Conservation (phyloP, 2,888 invertebrate genomes). For the Noctua pronuba region DNA sequence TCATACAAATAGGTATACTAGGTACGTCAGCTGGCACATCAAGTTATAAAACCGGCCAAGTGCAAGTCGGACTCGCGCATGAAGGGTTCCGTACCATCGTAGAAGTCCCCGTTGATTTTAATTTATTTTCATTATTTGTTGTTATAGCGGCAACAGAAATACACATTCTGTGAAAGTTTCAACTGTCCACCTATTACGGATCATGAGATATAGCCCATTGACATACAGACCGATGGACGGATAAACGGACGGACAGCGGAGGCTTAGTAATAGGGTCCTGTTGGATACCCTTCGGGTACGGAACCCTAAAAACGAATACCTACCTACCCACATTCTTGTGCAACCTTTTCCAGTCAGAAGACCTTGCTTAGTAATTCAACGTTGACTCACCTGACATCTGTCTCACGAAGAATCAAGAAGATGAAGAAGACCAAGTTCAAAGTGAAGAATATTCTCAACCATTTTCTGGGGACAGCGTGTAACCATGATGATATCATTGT, state of each 20-base stretch:
- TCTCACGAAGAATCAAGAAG: conserved; percentile 63
- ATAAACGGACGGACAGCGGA: too few species aligned
- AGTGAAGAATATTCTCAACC: conserved; percentile 72
- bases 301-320: not conserved
- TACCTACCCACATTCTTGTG: not conserved
- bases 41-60: not conserved
- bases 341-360: not conserved
- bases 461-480: conserved; percentile 73
- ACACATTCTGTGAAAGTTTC: too few species aligned
- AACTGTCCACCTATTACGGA: too few species aligned
- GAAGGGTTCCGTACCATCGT: too few species aligned
- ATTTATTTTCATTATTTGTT: too few species aligned
- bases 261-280: too few species aligned
- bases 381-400: conserved; percentile 72
- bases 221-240: too few species aligned
- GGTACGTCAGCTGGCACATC: not conserved
- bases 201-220: too few species aligned
- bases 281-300: too few species aligned
- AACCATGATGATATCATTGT: conserved; percentile 74
- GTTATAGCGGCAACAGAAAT: too few species aligned
- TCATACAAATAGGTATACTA: not conserved
- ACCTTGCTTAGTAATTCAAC: conserved; percentile 15
- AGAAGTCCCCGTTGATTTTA: too few species aligned
- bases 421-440: conserved; percentile 70
- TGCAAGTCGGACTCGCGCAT: too few species aligned